Evolutionary conservation across 1,140 invertebrate genomes (phyloP).

Genomic region (Ectropis grisescens): DNA sequence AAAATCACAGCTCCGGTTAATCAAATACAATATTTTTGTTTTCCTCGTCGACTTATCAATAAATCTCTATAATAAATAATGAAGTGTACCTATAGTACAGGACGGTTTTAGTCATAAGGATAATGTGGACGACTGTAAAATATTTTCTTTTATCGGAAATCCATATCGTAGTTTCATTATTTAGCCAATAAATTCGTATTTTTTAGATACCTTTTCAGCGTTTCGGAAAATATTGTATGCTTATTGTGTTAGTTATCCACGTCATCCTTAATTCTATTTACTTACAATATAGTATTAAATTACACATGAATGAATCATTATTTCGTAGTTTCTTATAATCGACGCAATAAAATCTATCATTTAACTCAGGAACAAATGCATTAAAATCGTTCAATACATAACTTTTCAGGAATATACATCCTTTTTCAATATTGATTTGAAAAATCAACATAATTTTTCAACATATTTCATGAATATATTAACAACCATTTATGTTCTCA

Average conservation of each 20-base stretch:
- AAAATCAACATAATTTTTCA: conserved; percentile 46
- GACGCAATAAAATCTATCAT: conserved; percentile 64
- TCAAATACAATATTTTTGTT: conserved; percentile 60
- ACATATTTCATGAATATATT: conserved; percentile 65
- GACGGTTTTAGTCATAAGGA: conserved; percentile 40
- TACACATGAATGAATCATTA: conserved; percentile 45
- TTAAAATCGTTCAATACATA: conserved; percentile 58
- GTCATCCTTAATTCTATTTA: conserved; percentile 31
- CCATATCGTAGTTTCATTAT: no score
- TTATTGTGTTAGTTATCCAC: conserved; percentile 18
- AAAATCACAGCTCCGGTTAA: conserved; percentile 69
- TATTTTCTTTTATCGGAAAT: no score
- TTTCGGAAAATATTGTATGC: no score
- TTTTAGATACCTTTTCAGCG: no score
- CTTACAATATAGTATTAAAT: conserved; percentile 39
- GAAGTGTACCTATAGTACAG: conserved; percentile 59
- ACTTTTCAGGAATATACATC: conserved; percentile 26
- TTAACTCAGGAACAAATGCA: conserved; percentile 70
- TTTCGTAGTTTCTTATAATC: conserved; percentile 50
- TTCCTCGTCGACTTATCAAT: conserved; percentile 48
- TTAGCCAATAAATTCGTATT: no score
- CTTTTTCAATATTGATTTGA: conserved; percentile 46
- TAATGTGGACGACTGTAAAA: conserved; percentile 33
- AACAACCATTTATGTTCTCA: conserved; percentile 58
- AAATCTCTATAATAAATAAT: conserved; percentile 64